Conservation (phyloP, 2,113 vertebrate species). For the Vidua macroura region DNA sequence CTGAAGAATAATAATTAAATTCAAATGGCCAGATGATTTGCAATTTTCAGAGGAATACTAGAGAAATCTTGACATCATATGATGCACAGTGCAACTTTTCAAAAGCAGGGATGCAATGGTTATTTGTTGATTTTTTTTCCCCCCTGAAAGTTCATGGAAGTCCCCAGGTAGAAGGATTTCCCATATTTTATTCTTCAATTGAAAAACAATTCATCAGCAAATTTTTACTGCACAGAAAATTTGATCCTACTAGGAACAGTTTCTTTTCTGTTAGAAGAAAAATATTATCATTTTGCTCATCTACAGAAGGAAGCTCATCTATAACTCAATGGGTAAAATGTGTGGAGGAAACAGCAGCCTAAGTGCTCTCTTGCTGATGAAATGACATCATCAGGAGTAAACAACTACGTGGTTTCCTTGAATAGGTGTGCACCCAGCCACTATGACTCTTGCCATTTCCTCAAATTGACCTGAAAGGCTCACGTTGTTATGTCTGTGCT, state of each 20-base stretch:
- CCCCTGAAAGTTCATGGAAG: neutral
- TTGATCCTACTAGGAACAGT: neutral
- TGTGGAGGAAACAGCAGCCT: neutral
- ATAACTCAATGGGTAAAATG: neutral
- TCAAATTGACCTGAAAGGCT: slow-evolving; percentile 29
- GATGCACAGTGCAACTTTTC: neutral
- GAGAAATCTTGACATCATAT: neutral
- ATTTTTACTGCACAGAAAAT: neutral
- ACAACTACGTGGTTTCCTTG: slow-evolving; percentile 6
- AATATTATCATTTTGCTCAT: neutral
- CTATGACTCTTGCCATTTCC: slow-evolving; percentile 36
- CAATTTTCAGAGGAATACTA: neutral
- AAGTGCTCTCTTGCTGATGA: slow-evolving; percentile 12
- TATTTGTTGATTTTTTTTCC: neutral
- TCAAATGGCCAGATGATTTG: neutral
- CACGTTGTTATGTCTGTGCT: slow-evolving; percentile 32
- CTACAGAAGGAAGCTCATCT: neutral
- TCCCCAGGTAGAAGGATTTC: neutral
- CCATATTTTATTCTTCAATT: neutral
- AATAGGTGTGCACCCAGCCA: slow-evolving; percentile 35
- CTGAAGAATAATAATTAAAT: neutral
- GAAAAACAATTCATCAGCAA: neutral
- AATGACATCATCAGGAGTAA: slow-evolving; percentile 32
- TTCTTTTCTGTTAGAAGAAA: neutral
- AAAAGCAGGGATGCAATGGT: neutral